phyloP scores from a whole-genome alignment of 1,140 invertebrate genomes.

The Trigoniulus corallinus region DNA sequence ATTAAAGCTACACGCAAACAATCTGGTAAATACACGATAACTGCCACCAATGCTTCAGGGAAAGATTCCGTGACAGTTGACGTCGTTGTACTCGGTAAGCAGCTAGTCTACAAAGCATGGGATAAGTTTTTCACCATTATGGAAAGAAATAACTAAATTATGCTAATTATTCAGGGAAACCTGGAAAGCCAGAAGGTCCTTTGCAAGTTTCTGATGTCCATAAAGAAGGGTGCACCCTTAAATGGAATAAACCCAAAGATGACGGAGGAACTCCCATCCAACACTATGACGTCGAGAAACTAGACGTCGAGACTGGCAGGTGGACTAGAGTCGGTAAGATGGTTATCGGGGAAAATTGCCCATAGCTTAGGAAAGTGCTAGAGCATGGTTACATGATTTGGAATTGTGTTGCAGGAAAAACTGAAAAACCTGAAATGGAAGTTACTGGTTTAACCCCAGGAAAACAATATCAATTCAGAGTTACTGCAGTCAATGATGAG shows the following conservation, averaged over 20 bases:
- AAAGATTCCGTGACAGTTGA: constrained; percentile 78
- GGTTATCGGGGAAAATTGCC: neutral
- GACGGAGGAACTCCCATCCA: constrained; percentile 86
- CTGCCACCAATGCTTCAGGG: constrained; percentile 75
- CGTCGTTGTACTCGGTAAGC: constrained; percentile 67
- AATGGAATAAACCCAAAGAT: constrained; percentile 79
- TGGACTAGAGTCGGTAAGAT: constrained; percentile 67
- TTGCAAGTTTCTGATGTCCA: constrained; percentile 71
- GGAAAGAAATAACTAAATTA: neutral
- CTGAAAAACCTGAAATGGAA: constrained; percentile 59
- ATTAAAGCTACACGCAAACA: constrained; percentile 66
- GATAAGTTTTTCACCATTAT: neutral
- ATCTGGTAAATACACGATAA: constrained; percentile 77
- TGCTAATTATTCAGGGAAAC: constrained; percentile 37
- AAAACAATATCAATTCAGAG: constrained; percentile 89
- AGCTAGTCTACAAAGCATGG: neutral
- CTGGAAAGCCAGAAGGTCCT: constrained; percentile 69
- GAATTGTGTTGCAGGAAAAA: constrained; percentile 35
- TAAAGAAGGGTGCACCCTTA: constrained; percentile 67
- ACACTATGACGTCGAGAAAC: constrained; percentile 88
- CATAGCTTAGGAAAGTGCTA: no score
- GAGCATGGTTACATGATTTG: no score
- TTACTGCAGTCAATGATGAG: constrained; percentile 86
- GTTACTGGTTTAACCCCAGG: constrained; percentile 79
- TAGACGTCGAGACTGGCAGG: constrained; percentile 73